Evolutionary conservation across 1,140 invertebrate species (phyloP), one percentile per base, ranked within the genome.

Genomic region (Drosophila funebris): DNA sequence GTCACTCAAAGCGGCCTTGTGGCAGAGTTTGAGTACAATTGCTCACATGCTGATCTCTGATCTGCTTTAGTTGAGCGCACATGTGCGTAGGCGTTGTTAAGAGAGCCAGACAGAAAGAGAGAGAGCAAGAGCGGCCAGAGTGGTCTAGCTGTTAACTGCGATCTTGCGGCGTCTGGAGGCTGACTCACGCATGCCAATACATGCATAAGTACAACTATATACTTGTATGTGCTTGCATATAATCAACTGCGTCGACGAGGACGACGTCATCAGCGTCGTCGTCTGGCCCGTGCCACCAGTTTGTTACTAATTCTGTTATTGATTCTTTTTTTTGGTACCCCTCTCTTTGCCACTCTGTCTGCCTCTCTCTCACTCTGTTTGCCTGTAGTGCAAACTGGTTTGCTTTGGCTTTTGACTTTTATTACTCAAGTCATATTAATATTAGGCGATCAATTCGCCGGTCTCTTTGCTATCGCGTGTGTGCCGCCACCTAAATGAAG

Each of bases 381-480:
- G 8, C 22, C 13, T 18, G 48, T 13, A 52, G 13, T 31, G 4
- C 2, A 67, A 72, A 72, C 69, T 67, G 69, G 69, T 72, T 72
- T 70, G 13, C 18, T 31, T 41, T 13, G 46, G 36, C 61, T 56
- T 36, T 54, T 36, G 57, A 29, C 22, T 56, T 33, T 33, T 62
- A n/a, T 43, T 16, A 46, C 44, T 24, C 44, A 48, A 48, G 22
- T 27, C 24, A 22, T 22, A 50, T 48, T 48, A 2, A 57, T 48
- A 29, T 67, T 33, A 64, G 18, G 27, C 29, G 14, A 46, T 63
- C 44, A 41, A 60, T 60, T 77, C 37, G 78, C 78, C 78, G 78
- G 78, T 81, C 73, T 76, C 78, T 63, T 44, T 27, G 53, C 46
- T 44, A 75, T 79, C 76, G 76, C 76, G 76, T 74, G 76, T 72